These are phyloP conservation scores for Pedetes capensis DNA, from an alignment of 2,113 vertebrate species.

Conservation along the genomic window DNA sequence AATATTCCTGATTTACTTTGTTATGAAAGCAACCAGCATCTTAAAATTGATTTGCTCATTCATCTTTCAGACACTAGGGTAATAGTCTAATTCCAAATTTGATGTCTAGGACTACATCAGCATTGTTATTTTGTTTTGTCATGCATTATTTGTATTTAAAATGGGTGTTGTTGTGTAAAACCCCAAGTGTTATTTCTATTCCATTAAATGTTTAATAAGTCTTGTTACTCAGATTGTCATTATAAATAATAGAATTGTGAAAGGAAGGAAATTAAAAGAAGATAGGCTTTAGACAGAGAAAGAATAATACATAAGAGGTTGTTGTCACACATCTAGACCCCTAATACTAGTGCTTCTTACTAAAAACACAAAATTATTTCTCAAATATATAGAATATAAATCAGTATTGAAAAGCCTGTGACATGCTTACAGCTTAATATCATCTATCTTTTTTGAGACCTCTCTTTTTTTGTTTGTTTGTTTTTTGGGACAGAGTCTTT, in stretches of 20 bases:
- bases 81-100: constrained; percentile 23
- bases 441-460: not conserved
- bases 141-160: constrained; percentile 53
- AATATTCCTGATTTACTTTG: constrained; percentile 20
- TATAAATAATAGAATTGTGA: constrained; percentile 60
- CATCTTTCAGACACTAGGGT: not conserved
- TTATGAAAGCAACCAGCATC: constrained; percentile 17
- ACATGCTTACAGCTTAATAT: not conserved
- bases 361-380: not conserved
- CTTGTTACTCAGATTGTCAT: constrained; percentile 44
- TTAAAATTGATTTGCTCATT: constrained; percentile 27
- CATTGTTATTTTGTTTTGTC: constrained; percentile 47
- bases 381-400: not conserved
- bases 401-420: not conserved
- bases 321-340: not conserved
- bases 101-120: not conserved
- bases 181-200: constrained; percentile 56
- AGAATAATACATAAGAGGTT: not conserved
- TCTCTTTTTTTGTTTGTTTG: not conserved
- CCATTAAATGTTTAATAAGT: constrained; percentile 61
- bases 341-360: not conserved
- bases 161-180: constrained; percentile 46
- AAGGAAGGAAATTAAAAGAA: constrained; percentile 43
- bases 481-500: too few species aligned
- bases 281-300: constrained; percentile 20